Evolutionary conservation across 64 coral and sea anemone species (phyloP).

Genomic region (Pachyseris speciosa): DNA sequence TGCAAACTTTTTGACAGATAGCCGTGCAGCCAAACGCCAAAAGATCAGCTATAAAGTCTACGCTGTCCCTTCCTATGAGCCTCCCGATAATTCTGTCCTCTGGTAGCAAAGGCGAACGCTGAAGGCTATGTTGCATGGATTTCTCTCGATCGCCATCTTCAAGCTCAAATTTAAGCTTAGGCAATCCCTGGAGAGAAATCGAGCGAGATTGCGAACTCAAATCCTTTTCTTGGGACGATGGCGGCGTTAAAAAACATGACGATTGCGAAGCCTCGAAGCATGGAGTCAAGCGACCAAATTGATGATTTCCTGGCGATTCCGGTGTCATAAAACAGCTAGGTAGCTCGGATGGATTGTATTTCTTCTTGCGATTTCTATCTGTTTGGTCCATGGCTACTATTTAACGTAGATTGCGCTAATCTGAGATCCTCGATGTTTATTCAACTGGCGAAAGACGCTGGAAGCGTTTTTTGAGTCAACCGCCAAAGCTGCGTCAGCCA

Average conservation of each 20-base stretch:
- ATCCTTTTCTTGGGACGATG: slow-evolving; percentile 50
- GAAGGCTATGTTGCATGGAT: not conserved
- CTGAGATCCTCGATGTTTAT: not conserved
- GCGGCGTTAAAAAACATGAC: slow-evolving; percentile 58
- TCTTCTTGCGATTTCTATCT: not conserved
- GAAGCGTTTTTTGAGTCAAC: slow-evolving; percentile 38
- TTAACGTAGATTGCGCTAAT: not conserved
- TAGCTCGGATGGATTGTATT: not conserved
- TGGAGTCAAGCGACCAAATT: slow-evolving; percentile 44
- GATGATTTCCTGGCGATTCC: slow-evolving; percentile 37
- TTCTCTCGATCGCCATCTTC: slow-evolving; percentile 21
- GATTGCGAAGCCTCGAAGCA: slow-evolving; percentile 1
- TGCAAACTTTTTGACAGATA: slow-evolving; percentile 66
- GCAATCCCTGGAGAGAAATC: not conserved
- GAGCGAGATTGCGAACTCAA: not conserved
- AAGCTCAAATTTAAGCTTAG: slow-evolving; percentile 61
- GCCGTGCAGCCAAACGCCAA: not conserved
- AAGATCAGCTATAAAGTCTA: slow-evolving; percentile 65
- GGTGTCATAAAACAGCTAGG: slow-evolving; percentile 64
- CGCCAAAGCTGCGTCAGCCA: slow-evolving; percentile 43
- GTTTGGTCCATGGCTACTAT: slow-evolving; percentile 13
- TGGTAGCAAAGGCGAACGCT: slow-evolving; percentile 33
- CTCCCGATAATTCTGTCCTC: slow-evolving; percentile 30
- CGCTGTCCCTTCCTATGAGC: not conserved
- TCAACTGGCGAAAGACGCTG: not conserved